Evolutionary conservation across 2,888 invertebrate genomes (phyloP).

Genomic region (Ophonus ardosiacus): DNA sequence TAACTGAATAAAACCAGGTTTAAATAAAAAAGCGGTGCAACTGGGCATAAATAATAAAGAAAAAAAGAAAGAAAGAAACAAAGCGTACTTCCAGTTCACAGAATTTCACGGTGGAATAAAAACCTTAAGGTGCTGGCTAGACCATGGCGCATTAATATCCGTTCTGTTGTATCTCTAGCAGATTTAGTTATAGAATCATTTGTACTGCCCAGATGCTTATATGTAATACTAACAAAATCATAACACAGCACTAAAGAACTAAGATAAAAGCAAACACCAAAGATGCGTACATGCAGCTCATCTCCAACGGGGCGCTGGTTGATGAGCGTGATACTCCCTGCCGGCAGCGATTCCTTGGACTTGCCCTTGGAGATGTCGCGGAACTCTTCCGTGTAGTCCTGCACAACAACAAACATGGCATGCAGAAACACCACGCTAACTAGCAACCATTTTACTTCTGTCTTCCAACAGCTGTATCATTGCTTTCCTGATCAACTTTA

Average conservation of each 20-base stretch:
- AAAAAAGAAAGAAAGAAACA: no score
- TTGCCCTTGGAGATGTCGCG: conserved; percentile 97
- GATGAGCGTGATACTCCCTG: conserved; percentile 95
- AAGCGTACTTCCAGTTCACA: no score
- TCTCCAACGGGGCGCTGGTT: conserved; percentile 97
- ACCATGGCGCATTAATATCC: no score
- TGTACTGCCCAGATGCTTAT: not conserved
- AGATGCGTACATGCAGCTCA: conserved; percentile 89
- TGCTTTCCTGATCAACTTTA: not conserved
- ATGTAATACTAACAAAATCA: not conserved
- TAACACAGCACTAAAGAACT: not conserved
- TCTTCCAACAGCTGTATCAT: not conserved
- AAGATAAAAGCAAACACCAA: conserved; percentile 68
- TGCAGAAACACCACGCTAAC: conserved; percentile 66
- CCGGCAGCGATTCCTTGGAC: conserved; percentile 94
- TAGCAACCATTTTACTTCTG: conserved; percentile 1
- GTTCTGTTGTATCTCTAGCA: no score
- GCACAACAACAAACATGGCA: conserved; percentile 76
- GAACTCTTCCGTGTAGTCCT: conserved; percentile 98
- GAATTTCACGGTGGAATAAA: no score
- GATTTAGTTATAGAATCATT: no score
- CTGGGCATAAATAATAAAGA: no score
- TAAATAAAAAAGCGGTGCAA: no score
- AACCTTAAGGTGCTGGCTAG: no score
- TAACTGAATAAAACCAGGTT: no score